Evolutionary conservation across 2,113 vertebrate genomes (phyloP), one percentile per base, ranked within the genome.

Genomic region (Garra rufa): DNA sequence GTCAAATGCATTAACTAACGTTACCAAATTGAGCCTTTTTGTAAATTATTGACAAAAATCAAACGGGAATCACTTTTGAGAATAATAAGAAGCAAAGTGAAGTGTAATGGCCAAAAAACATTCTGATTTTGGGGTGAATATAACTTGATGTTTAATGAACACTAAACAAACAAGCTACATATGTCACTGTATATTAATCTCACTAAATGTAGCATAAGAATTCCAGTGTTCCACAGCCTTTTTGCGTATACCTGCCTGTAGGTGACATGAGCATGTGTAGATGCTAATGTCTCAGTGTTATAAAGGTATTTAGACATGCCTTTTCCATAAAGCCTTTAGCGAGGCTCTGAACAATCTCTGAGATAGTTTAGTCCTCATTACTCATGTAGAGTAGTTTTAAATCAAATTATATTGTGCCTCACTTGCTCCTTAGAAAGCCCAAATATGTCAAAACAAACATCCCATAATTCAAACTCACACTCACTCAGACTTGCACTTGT

Each of bases 341-440:
- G 13, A 65, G 46, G 28, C 14, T 44, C 28, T 67, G 44, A 81
- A 67, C 26, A 6, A 21, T 81, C 61, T 81, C 3, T 41, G 44
- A 38, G 78, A 67, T 81, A 0, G 43, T 48, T 65, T 81, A 81
- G 15, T 81, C 28, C 26, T 52, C 11, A 17, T 67, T 50, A 48
- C 38, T 61, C 59, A 17, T 81, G 7, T 48, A 48, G 61, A 52
- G 59, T 61, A 38, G 17, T 48, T 50, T 67, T 50, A 67, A 81
- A 65, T 81, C 26, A 4, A 81, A 50, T 61, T 17, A 30, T 67
- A 81, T 50, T 34, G 65, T 70, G 46, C 65, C 63, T 82, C 80
- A 52, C 65, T 81, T 52, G 63, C 79, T 81, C 46, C 46, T 70
- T 70, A 70, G 79, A 48, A 69, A 63, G 77, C 77, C 77, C 69